Percentiles rank a stretch among this genome's conserved stretches.
phyloP scores from a whole-genome alignment of 2,113 vertebrate species.

The Tupaia tana region DNA sequence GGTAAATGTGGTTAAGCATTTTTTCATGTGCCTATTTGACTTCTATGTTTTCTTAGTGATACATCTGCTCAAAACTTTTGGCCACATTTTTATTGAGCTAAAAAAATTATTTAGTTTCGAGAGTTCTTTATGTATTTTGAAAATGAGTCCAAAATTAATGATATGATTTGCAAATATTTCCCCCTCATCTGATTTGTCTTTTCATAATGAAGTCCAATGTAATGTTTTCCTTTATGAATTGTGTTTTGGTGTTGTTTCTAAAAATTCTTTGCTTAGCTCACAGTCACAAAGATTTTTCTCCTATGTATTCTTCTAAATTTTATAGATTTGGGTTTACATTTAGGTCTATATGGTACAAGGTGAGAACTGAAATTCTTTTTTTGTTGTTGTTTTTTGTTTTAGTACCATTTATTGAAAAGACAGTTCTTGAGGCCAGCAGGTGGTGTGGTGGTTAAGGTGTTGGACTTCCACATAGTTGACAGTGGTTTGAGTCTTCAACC shows the following conservation, averaged over 20 bases:
- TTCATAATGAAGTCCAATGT: neutral
- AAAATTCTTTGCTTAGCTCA: neutral
- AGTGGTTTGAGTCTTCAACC: too few species aligned
- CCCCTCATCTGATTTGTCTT: neutral
- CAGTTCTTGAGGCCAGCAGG: too few species aligned
- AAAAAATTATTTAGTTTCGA: neutral
- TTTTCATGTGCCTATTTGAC: slow-evolving; percentile 10
- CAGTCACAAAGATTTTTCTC: neutral
- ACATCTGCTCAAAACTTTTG: neutral
- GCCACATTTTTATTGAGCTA: neutral
- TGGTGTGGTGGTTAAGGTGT: too few species aligned
- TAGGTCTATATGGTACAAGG: neutral
- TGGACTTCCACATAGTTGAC: too few species aligned
- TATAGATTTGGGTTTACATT: neutral
- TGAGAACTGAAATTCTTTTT: neutral
- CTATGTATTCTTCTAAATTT: neutral
- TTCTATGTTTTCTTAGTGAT: neutral
- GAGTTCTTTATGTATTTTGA: neutral
- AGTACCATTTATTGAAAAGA: neutral
- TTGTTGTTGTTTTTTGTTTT: too few species aligned
- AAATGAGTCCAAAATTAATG: neutral
- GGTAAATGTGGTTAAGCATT: neutral
- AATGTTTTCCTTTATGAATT: neutral
- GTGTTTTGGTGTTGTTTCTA: neutral
- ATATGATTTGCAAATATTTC: neutral